Evolutionary conservation across 2,888 invertebrate genomes (phyloP).

Genomic region (Girardia tigrina): DNA sequence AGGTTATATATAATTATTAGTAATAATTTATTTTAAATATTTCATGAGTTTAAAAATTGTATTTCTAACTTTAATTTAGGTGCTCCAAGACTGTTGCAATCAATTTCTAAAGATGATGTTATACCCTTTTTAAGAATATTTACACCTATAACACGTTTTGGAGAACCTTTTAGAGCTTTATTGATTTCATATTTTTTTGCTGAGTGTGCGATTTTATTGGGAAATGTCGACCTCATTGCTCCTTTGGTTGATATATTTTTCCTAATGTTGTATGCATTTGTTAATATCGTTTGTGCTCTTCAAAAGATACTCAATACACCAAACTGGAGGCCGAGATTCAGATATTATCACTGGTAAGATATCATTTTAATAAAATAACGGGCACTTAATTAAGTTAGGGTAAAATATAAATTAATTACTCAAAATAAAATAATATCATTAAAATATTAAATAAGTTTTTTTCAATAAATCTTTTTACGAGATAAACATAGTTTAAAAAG

Average conservation of each 20-base stretch:
- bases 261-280: slow-evolving; percentile 98
- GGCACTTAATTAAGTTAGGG: too few relatives aligned
- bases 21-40: too few relatives aligned
- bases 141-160: slow-evolving; percentile 70
- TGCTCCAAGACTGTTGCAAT: slow-evolving; percentile 60
- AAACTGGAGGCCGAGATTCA: slow-evolving; percentile 94
- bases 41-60: too few relatives aligned
- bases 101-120: slow-evolving; percentile 89
- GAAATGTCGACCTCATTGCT: slow-evolving; percentile 89
- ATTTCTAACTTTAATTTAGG: too few relatives aligned
- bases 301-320: slow-evolving; percentile 79
- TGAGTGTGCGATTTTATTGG: slow-evolving; percentile 63
- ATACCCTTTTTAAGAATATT: slow-evolving; percentile 87
- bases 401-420: too few relatives aligned
- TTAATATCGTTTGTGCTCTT: slow-evolving; percentile 90
- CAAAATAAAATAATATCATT: too few relatives aligned
- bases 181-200: slow-evolving; percentile 61
- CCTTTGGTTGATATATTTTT: slow-evolving; percentile 94
- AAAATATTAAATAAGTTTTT: too few relatives aligned
- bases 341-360: slow-evolving; percentile 84
- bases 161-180: slow-evolving; percentile 87
- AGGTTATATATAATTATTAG: too few relatives aligned
- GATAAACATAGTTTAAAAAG: too few relatives aligned
- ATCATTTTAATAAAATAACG: too few relatives aligned
- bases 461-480: too few relatives aligned